Base-by-base conservation (phyloP, 2,797 vertebrate species). In the Parauchenoglanis punctatus region DNA sequence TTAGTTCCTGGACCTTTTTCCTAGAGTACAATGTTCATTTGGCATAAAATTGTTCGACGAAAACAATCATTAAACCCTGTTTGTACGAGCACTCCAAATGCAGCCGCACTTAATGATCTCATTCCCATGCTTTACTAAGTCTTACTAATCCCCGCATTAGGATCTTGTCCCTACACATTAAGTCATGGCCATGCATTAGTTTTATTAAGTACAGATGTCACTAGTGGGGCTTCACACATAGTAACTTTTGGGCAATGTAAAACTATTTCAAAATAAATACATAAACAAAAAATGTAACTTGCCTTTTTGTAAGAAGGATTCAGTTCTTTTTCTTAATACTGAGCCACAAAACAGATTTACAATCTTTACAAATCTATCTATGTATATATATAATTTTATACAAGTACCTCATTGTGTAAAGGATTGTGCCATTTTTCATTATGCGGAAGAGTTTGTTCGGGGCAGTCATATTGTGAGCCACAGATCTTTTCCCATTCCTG, bases 401-500 rank as follows among this genome's bases (percentile, higher is more conserved):
- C 31, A 52, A 11, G 10, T 23, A 99, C 98, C 98, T 99, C 98
- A 99, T 99, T 81, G 98, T 99, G 93, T 99, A 99, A 76, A 99
- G 95, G 91, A 99, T 99, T 91, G 98, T 99, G 89, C 98, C 98
- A 52, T 99, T 99, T 94, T 97, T 98, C 98, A 99, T 99, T 93
- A 99, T 99, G 91, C 98, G 96, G 95, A 99, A 99, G 46, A 99
- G 97, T 91, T 98, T 98, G 95, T 99, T 99, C 85, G 98, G 98
- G 18, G 98, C 98, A 3, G 98, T 99, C 97, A 99, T 99, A 93
- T 99, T 99, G 95, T 99, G 99, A 73, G 98, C 97, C 44, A 99
- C 98, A 1, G 98, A 99, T 93, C 96, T 97, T 94, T 99, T 99
- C 73, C 98, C 98, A 15, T 99, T 99, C 92, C 98, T 97, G 95